phyloP scores from a whole-genome alignment of 2,888 invertebrate genomes.

The Amaurobius ferox region DNA sequence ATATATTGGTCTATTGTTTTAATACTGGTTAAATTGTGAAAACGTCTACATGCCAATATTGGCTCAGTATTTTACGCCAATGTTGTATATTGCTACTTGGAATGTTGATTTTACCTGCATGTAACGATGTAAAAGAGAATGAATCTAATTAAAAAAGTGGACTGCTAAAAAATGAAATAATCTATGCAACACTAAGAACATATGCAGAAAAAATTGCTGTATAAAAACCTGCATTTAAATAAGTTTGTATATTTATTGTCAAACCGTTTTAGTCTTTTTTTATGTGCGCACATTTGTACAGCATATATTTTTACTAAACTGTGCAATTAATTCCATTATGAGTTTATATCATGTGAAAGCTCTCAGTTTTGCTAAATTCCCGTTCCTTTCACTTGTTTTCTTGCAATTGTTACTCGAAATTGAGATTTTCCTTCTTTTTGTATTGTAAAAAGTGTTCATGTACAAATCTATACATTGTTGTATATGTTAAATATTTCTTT shows the following conservation, averaged over 20 bases:
- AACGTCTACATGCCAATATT: too few relatives aligned
- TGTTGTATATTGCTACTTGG: too few relatives aligned
- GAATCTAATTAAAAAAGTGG: too few relatives aligned
- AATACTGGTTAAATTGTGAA: too few relatives aligned
- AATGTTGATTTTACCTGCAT: too few relatives aligned
- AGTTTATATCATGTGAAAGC: background rate
- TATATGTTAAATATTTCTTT: conserved; percentile 66
- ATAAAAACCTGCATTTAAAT: background rate
- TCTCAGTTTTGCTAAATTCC: background rate
- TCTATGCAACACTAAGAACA: background rate
- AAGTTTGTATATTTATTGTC: background rate
- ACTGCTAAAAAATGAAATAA: background rate
- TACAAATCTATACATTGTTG: conserved; percentile 63
- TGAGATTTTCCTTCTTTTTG: conserved; percentile 18
- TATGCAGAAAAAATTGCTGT: background rate
- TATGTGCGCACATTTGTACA: conserved; percentile 11
- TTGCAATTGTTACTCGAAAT: conserved; percentile 42
- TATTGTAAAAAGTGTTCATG: conserved; percentile 55
- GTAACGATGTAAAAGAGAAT: too few relatives aligned
- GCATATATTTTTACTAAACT: background rate
- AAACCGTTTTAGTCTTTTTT: background rate
- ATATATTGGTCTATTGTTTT: too few relatives aligned
- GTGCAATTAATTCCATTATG: conserved; percentile 1
- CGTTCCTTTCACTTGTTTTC: conserved; percentile 38
- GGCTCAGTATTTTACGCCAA: too few relatives aligned